Evolutionary conservation across 2,113 vertebrate species (phyloP).

Genomic region (Xiphorhynchus elegans): DNA sequence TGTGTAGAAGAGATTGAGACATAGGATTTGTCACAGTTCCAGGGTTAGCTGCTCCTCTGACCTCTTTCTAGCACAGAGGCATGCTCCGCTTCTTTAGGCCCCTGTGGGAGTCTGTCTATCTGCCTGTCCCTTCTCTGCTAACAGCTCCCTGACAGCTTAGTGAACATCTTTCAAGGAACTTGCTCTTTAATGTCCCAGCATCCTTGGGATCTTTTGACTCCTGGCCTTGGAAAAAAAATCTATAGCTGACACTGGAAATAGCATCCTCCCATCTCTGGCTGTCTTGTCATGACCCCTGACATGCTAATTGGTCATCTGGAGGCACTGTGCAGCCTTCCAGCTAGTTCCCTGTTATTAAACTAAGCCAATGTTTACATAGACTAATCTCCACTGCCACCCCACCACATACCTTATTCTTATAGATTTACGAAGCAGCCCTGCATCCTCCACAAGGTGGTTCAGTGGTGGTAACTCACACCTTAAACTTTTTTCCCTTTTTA

Average conservation of each 20-base stretch:
- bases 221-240: not conserved
- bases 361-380: not conserved
- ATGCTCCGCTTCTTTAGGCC: not conserved
- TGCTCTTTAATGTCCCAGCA: not conserved
- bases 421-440: not conserved
- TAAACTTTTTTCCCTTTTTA: not conserved
- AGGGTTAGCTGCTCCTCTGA: conserved; percentile 41
- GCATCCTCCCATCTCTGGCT: not conserved
- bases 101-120: not conserved
- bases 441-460: not conserved
- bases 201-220: not conserved
- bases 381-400: not conserved
- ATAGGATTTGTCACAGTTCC: conserved; percentile 24
- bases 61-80: not conserved
- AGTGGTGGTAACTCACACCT: not conserved
- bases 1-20: conserved; percentile 29
- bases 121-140: not conserved
- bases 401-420: not conserved
- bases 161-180: conserved; percentile 2
- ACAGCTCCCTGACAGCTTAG: not conserved
- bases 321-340: not conserved
- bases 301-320: not conserved
- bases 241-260: not conserved
- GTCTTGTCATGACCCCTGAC: not conserved
- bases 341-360: not conserved